Evolutionary conservation across 2,797 vertebrate species (phyloP).

Genomic region (Enoplosus armatus): DNA sequence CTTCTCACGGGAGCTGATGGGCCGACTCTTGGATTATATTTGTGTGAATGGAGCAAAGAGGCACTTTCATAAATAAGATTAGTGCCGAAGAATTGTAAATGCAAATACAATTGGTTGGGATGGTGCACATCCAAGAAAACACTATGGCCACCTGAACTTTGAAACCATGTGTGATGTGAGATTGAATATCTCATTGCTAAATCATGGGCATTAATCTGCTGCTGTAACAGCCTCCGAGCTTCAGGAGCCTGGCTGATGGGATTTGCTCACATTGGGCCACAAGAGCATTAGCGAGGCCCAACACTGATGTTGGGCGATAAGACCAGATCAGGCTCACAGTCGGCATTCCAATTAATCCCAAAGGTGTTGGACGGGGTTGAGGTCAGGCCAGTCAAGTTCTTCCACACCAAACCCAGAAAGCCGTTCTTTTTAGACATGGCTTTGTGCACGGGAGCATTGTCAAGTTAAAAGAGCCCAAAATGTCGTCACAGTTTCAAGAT

Average conservation of each 20-base stretch:
- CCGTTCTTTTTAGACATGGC: neutral
- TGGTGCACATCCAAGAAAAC: neutral
- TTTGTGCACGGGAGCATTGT: neutral
- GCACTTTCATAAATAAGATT: slow-evolving; percentile 10
- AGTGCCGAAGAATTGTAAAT: neutral
- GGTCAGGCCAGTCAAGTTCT: slow-evolving; percentile 3
- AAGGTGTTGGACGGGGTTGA: slow-evolving; percentile 12
- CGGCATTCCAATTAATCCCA: slow-evolving; percentile 17
- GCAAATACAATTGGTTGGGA: neutral
- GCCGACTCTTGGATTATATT: slow-evolving; percentile 12
- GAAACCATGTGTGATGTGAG: slow-evolving; percentile 13
- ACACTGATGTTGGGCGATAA: neutral
- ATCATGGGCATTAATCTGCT: slow-evolving; percentile 20
- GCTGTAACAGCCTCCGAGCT: slow-evolving; percentile 2
- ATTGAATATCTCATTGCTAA: slow-evolving; percentile 22
- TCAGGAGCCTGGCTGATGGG: slow-evolving; percentile 12
- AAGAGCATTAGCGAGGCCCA: slow-evolving; percentile 43
- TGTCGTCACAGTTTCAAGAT: neutral
- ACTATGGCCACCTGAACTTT: neutral
- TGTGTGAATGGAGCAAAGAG: slow-evolving; percentile 13
- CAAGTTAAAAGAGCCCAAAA: neutral
- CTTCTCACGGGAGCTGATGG: slow-evolving; percentile 24
- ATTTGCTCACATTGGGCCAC: slow-evolving; percentile 31
- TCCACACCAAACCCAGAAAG: neutral
- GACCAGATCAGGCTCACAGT: slow-evolving; percentile 20